Conservation (phyloP, 2,888 invertebrate species). For the Leptothorax acervorum region DNA sequence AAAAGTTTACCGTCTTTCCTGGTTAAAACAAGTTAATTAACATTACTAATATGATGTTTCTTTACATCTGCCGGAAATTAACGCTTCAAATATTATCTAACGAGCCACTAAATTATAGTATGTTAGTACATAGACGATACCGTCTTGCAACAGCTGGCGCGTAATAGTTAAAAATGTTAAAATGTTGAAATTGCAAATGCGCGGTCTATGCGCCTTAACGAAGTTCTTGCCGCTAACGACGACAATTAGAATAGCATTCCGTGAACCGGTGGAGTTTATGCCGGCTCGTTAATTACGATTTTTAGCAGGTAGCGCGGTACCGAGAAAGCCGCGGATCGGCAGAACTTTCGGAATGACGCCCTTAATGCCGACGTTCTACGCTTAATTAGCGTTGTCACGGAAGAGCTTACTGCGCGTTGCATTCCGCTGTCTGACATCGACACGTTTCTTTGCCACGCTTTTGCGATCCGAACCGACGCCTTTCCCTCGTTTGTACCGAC, state of each 20-base stretch:
- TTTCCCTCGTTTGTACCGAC: slow-evolving; percentile 46
- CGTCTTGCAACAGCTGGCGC: background rate
- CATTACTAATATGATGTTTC: background rate
- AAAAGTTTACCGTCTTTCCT: background rate
- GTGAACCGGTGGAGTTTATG: slow-evolving; percentile 35
- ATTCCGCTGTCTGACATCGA: slow-evolving; percentile 49
- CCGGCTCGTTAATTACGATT: slow-evolving; percentile 74
- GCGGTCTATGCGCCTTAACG: slow-evolving; percentile 52
- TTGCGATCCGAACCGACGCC: slow-evolving; percentile 28
- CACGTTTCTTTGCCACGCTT: slow-evolving; percentile 51
- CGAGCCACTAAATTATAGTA: background rate
- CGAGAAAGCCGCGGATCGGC: slow-evolving; percentile 56
- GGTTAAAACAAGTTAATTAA: background rate
- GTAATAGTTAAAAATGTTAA: slow-evolving; percentile 24
- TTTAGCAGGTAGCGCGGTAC: slow-evolving; percentile 57
- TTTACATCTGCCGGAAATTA: background rate
- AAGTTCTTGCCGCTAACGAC: slow-evolving; percentile 67
- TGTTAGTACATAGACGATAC: background rate
- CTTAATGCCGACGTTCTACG: slow-evolving; percentile 51
- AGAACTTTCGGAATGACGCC: slow-evolving; percentile 44
- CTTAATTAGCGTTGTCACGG: slow-evolving; percentile 65
- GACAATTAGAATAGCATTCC: slow-evolving; percentile 66
- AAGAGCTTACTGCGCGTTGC: slow-evolving; percentile 56
- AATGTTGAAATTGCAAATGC: slow-evolving; percentile 20
- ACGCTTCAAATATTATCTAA: background rate